phyloP scores from a whole-genome alignment of 2,113 vertebrate species.

The Gallinago paraguaiae region DNA sequence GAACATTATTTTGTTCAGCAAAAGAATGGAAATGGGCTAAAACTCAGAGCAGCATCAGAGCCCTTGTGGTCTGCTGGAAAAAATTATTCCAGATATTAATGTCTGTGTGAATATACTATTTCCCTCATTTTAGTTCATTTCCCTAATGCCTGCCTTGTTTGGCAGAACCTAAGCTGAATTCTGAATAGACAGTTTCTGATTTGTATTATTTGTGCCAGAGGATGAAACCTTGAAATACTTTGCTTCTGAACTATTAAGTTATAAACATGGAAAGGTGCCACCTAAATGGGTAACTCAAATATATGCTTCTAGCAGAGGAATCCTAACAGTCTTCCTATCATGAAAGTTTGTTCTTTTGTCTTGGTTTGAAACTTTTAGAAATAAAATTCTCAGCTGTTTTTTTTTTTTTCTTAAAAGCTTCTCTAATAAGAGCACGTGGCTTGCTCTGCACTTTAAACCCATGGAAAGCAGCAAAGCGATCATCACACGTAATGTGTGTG shows the following conservation, averaged over 20 bases:
- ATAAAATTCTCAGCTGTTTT: not conserved
- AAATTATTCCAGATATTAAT: not conserved
- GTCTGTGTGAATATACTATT: not conserved
- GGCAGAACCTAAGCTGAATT: not conserved
- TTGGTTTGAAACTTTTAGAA: not conserved
- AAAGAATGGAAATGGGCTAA: not conserved
- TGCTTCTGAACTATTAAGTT: not conserved
- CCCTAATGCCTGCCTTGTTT: not conserved
- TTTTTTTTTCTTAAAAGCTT: not conserved
- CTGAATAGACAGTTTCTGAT: not conserved
- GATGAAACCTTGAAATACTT: not conserved
- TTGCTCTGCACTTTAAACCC: not conserved
- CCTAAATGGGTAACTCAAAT: not conserved
- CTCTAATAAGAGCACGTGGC: not conserved
- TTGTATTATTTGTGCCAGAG: not conserved
- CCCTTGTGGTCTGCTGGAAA: not conserved
- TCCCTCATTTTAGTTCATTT: not conserved
- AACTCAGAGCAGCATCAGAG: not conserved
- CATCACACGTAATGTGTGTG: not conserved
- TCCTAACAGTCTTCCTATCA: not conserved
- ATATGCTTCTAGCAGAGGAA: not conserved
- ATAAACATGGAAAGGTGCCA: not conserved
- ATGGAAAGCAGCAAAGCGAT: not conserved
- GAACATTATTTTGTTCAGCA: not conserved
- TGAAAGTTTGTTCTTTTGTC: not conserved